phyloP scores from a whole-genome alignment of 2,888 invertebrate species.

The Thereva unica region DNA sequence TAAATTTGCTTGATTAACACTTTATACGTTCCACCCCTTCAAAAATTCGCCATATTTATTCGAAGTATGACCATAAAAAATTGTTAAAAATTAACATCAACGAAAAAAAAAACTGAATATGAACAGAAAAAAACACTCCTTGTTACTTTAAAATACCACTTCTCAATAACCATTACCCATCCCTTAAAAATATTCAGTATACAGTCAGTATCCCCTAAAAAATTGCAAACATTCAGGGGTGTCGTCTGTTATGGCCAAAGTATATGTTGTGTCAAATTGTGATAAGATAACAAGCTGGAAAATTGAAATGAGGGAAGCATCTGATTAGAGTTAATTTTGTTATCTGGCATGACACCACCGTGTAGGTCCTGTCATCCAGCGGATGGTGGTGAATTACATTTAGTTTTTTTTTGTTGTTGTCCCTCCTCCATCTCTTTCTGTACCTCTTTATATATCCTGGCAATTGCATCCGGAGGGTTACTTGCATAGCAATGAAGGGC shows the following conservation, averaged over 20 bases:
- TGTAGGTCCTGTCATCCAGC: neutral
- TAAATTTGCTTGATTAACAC: too few relatives aligned
- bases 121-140: too few relatives aligned
- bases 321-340: conserved; percentile 48
- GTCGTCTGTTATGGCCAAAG: conserved; percentile 37
- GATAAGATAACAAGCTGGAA: conserved; percentile 48
- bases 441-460: neutral
- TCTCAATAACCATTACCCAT: too few relatives aligned
- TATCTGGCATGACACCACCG: conserved; percentile 39
- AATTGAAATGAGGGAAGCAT: conserved; percentile 47
- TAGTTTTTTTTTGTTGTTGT: too few relatives aligned
- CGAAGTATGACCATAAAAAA: too few relatives aligned
- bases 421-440: neutral
- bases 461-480: conserved; percentile 19
- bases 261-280: conserved; percentile 47
- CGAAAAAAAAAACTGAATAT: too few relatives aligned
- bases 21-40: too few relatives aligned
- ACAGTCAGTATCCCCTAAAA: conserved; percentile 7
- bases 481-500: neutral
- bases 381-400: too few relatives aligned
- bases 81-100: too few relatives aligned
- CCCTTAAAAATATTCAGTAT: too few relatives aligned
- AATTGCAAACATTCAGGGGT: conserved; percentile 11
- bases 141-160: too few relatives aligned
- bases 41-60: too few relatives aligned